Evolutionary conservation across 1,140 invertebrate species (phyloP), one percentile per base, ranked within the genome.

Genomic region (Eriocheir sinensis): DNA sequence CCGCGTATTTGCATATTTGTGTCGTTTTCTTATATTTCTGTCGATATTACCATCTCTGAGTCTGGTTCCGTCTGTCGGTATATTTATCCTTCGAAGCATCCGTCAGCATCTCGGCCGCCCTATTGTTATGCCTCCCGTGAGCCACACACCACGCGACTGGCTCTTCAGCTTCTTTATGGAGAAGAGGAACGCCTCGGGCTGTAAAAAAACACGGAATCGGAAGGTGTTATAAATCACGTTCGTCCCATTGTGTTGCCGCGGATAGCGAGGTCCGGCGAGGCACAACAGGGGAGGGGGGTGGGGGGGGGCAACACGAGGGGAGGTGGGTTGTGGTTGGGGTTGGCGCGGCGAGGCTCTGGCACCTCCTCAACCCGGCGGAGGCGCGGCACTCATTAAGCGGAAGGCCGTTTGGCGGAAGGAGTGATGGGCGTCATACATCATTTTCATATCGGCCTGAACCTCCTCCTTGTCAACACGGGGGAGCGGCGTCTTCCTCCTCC

Each of bases 401-500:
- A n/a, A 72, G 60, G 60, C 60, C n/a, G 60, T 72, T n/a, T 27
- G 60, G 60, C 6, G 60, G 60, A 72, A 72, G 60, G 60, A 72
- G 60, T 72, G 27, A 72, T 72, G 60, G 17, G 21, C n/a, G 21
- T 21, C 60, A 21, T 72, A 72, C n/a, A 72, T 72, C 60, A 72
- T 72, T n/a, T n/a, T 72, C 60, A n/a, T 72, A 72, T 72, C 60
- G n/a, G 60, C 60, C 60, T 72, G 60, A 12, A 72, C 60, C 60
- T n/a, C 60, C 21, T n/a, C 60, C 21, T n/a, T 72, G 60, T 72
- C 27, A n/a, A 72, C 60, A n/a, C n/a, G 27, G n/a, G 60, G n/a
- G 60, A 72, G 60, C n/a, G n/a, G 60, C 60, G 60, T 72, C 27
- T 72, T 27, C 27, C 27, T n/a, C n/a, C 88, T 30, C 88, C 4